These are phyloP conservation scores for Pecten maximus DNA, from an alignment of 2,888 invertebrate species.

Conservation along the genomic window DNA sequence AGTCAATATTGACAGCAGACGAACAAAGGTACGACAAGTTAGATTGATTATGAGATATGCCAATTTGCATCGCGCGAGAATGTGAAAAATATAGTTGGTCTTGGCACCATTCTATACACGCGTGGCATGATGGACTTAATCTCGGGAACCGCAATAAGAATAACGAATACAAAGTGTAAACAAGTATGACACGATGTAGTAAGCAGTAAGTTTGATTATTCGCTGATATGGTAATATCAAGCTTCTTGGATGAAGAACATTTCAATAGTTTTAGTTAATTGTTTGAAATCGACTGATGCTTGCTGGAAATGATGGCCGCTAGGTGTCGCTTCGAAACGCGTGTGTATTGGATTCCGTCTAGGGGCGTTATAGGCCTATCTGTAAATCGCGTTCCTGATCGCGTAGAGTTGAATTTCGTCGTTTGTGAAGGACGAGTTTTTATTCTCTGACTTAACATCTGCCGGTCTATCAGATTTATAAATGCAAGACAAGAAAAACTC, in stretches of 20 bases:
- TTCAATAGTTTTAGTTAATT: background rate
- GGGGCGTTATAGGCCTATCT: no score
- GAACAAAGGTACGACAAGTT: constrained; percentile 29
- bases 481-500: no score
- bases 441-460: no score
- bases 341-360: background rate
- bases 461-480: no score
- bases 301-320: background rate
- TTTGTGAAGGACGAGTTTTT: no score
- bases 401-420: no score
- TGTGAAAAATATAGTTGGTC: background rate
- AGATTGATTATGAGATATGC: constrained; percentile 14
- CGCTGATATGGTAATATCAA: background rate
- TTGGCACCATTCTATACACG: background rate
- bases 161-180: no score
- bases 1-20: constrained; percentile 1
- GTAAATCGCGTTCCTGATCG: no score
- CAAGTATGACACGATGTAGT: background rate
- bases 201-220: background rate
- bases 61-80: background rate
- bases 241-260: no score
- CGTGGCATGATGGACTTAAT: background rate
- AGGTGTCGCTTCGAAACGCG: constrained; percentile 15
- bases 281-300: background rate
- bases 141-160: background rate